Conservation (phyloP, 2,888 invertebrate species). For the Tetanocera ferruginea region DNA sequence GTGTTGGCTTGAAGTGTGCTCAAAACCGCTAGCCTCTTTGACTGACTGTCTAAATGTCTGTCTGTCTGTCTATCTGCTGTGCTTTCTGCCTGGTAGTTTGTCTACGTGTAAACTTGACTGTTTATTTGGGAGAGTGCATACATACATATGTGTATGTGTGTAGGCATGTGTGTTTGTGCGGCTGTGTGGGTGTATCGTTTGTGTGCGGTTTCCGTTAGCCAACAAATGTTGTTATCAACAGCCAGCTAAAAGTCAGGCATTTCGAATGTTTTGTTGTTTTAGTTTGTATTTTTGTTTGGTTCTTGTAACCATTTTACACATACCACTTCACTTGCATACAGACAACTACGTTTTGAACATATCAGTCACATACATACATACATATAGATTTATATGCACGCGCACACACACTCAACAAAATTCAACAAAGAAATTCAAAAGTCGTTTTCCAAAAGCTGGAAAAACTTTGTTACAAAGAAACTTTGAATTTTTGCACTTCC, state of each 20-base stretch:
- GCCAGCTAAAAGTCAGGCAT: background rate
- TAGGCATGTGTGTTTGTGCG: background rate
- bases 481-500: conserved; percentile 19
- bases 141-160: no score
- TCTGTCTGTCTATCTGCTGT: background rate
- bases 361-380: background rate
- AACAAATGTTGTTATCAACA: conserved; percentile 34
- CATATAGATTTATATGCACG: conserved; percentile 6
- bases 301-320: conserved; percentile 31
- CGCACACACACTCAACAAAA: conserved; percentile 15
- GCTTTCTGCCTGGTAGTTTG: background rate
- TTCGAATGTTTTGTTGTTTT: conserved; percentile 46
- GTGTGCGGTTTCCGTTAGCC: conserved; percentile 38
- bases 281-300: conserved; percentile 55
- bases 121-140: no score
- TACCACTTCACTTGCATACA: background rate
- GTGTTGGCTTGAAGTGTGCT: conserved; percentile 4
- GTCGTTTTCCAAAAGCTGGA: background rate
- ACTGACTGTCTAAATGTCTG: background rate
- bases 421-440: conserved; percentile 30
- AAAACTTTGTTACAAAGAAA: conserved; percentile 27
- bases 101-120: background rate
- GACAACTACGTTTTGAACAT: background rate
- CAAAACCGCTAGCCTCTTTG: conserved; percentile 10
- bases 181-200: conserved; percentile 9